Base-by-base conservation (phyloP, 2,888 invertebrate species). In the Sphecodes monilicornis region DNA sequence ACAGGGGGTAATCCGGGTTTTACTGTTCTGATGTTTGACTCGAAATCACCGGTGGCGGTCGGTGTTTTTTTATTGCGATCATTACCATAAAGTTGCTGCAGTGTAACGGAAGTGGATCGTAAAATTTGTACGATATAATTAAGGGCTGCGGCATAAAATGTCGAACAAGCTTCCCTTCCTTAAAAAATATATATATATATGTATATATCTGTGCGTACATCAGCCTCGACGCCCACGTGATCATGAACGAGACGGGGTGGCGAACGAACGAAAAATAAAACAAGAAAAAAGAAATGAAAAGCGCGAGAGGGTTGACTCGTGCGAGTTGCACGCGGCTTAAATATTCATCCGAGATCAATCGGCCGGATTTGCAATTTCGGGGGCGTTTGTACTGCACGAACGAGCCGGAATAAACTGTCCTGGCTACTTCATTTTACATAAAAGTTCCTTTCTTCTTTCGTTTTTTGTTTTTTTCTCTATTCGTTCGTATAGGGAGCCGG, bases 261-360 rank as follows among this genome's bases (percentile, higher is more conserved):
- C 66, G 66, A 66, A 36, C 36, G 66, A 36, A 66, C 29, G 60
- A 60, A 60, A 60, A 60, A 60, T 16, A 32, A 60, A 29, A 64
- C 26, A 64, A 22, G 36, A 11, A 66, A 57, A 73, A 50, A 68
- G 46, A 68, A 66, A 54, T n/a, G 54, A 29, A 66, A 73, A 64
- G n/a, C 39, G 39, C 36, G 72, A 73, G 76, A 69, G 60, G 57
- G 60, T 60, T 41, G 72, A 74, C 43, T 69, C 70, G 57, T 71
- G 79, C 80, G 85, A 85, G 73, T 80, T 78, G 77, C 69, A 82
- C 72, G 71, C 50, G 76, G 86, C 85, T 92, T 91, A 91, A 92
- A 92, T 92, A 92, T 92, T 92, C 91, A 91, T 92, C 80, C 85
- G 88, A 86, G 88, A 90, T 91, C 89, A 90, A 89, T 89, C 87